Evolutionary conservation across 1,140 invertebrate species (phyloP).

Genomic region (Hypothenemus hampei): DNA sequence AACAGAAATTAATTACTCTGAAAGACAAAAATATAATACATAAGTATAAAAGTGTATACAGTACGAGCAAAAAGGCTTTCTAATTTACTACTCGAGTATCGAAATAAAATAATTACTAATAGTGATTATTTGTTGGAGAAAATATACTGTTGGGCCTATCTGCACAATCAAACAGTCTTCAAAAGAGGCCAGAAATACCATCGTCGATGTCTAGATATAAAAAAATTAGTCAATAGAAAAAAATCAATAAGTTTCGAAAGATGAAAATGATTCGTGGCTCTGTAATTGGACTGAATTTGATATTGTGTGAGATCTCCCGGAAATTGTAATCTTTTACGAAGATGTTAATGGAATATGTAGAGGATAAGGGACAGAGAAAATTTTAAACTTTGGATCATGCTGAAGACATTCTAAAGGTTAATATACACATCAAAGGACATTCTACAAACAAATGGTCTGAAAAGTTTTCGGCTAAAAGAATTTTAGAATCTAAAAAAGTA

Average conservation of each 20-base stretch:
- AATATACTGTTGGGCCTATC: conserved; percentile 28
- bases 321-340: conserved; percentile 12
- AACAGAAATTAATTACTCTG: conserved; percentile 37
- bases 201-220: too few relatives aligned
- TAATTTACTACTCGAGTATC: conserved; percentile 10
- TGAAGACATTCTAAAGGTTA: too few relatives aligned
- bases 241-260: too few relatives aligned
- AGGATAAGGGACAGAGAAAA: too few relatives aligned
- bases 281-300: conserved; percentile 3
- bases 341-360: too few relatives aligned
- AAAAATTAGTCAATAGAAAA: too few relatives aligned
- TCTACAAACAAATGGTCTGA: too few relatives aligned
- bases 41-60: conserved; percentile 43
- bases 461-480: too few relatives aligned
- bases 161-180: conserved; percentile 10
- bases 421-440: too few relatives aligned
- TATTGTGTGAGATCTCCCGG: conserved; percentile 13
- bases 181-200: too few relatives aligned
- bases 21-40: conserved; percentile 28
- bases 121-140: conserved; percentile 38
- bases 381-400: too few relatives aligned
- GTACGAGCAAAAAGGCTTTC: conserved; percentile 40
- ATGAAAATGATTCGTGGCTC: background rate
- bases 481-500: too few relatives aligned
- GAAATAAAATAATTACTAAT: conserved; percentile 14